Base-by-base conservation (phyloP, 1,140 invertebrate genomes). In the Probaryconus sp. region DNA sequence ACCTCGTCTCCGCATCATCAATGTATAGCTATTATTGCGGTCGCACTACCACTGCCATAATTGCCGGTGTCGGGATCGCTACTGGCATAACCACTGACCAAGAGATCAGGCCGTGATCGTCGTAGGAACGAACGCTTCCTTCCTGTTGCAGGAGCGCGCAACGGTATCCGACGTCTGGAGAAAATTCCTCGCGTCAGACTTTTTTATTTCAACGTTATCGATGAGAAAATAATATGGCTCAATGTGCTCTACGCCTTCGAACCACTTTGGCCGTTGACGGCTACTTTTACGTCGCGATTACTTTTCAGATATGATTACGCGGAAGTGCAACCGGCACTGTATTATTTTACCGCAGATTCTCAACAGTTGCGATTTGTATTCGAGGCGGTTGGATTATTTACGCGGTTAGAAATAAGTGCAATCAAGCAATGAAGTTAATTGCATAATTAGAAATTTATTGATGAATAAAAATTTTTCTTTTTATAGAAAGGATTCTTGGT, bases 31-130 rank as follows among this genome's bases (percentile, higher is more conserved):
- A 14, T 48, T 35, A 51, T 64, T 60, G 60, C 43, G 20, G 58
- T 37, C 42, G 69, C 58, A 51, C 58, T 35, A 45, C 38, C 31
- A 55, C 63, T 68, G 31, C 64, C 64, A 60, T 75, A 69, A 75
- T 75, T 69, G 51, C 71, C 45, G 64, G 51, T 75, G 65, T 63
- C 58, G 64, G 42, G 50, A 74, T 17, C 37, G 31, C 48, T 30
- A 50, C 60, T 40, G 58, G 38, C 35, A 42, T 47, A 75, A 61
- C 64, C 31, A 58, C 37, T 40, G 51, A 53, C 42, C 48, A 58
- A 47, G 10, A 63, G 40, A 73, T 60, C 58, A 31, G 31, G n/a
- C 56, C 56, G 47, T 63, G 71, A 64, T 58, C 53, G 45, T 30
- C 48, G 43, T n/a, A 47, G 30, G 31, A 30, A 33, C 42, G 17